Evolutionary conservation across 2,113 vertebrate species (phyloP).

Genomic region (Verasper variegatus): DNA sequence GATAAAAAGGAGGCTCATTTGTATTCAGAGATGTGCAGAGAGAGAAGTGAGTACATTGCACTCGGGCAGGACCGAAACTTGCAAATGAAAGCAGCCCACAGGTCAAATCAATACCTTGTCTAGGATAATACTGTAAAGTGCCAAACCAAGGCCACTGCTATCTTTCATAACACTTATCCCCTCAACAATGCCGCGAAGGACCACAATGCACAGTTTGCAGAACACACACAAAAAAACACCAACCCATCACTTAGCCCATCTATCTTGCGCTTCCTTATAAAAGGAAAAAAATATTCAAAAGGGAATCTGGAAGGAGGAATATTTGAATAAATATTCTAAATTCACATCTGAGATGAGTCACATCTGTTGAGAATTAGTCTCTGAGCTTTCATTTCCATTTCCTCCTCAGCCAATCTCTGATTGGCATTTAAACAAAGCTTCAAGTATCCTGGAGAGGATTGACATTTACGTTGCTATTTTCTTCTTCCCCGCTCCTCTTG

Average conservation of each 20-base stretch:
- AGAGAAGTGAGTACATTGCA: slow-evolving; percentile 51
- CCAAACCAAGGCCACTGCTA: slow-evolving; percentile 48
- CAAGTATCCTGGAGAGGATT: slow-evolving; percentile 47
- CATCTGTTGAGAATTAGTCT: slow-evolving; percentile 56
- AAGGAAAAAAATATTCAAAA: neutral
- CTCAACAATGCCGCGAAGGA: slow-evolving; percentile 12
- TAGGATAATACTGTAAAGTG: slow-evolving; percentile 65
- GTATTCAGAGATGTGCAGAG: slow-evolving; percentile 64
- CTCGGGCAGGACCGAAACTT: slow-evolving; percentile 43
- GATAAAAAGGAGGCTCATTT: slow-evolving; percentile 69
- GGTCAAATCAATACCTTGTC: slow-evolving; percentile 70
- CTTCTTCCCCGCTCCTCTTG: slow-evolving; percentile 7
- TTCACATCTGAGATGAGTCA: slow-evolving; percentile 47
- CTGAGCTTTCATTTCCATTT: slow-evolving; percentile 55
- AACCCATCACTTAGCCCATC: neutral
- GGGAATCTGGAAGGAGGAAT: slow-evolving; percentile 29
- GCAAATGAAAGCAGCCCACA: slow-evolving; percentile 69
- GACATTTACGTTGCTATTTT: slow-evolving; percentile 48
- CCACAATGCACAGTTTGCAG: slow-evolving; percentile 8
- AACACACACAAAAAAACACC: slow-evolving; percentile 2
- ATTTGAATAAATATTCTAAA: slow-evolving; percentile 49
- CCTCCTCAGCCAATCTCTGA: slow-evolving; percentile 51
- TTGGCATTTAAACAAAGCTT: slow-evolving; percentile 67
- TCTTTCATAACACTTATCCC: slow-evolving; percentile 44
- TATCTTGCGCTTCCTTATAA: neutral